Evolutionary conservation across 35 echinoderm and acorn worm species (phyloP), one percentile per base, ranked within the genome.

Genomic region (Antedon bifida): DNA sequence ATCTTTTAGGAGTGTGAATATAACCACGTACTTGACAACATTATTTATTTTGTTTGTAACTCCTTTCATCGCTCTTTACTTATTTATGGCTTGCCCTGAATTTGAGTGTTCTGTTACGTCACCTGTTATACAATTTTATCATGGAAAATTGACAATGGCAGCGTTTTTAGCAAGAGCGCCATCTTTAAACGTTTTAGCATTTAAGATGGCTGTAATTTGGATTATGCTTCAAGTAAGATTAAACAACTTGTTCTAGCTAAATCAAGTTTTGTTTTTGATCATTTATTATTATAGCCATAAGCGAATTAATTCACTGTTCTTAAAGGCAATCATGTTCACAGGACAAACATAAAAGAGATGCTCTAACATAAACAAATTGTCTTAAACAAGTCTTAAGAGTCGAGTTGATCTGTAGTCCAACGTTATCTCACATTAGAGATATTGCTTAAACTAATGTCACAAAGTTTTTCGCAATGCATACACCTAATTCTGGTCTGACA

Each of bases 21-120:
- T 92, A 17, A 75, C 79, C 34, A 88, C 81, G 30, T 45, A 83
- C 14, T 28, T 88, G 10, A 73, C 35, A 33, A 86, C 88, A 1
- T 21, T 88, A 11, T 51, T n/a, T 29, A 32, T 92, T 13, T 86
- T 92, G 29, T 77, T 82, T 28, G 64, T 74, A 76, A 82, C 75
- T 35, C 90, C 90, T 0, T 21, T 92, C 11, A 32, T 85, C 0
- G 86, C 81, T 0, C 45, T 92, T 77, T 92, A 92, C 78, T 80
- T 85, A 36, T 74, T 80, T 31, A 75, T 92, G 30, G 45, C 90
- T 78, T 92, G 90, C 35, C 84, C 81, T 0, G 77, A 92, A 77
- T 92, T 88, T 86, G 44, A 88, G 10, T 92, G 90, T 30, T 77
- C 82, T n/a, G 82, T 92, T 13, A 88, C 45, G 75, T 34, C 85